Evolutionary conservation across 2,113 vertebrate species (phyloP).

Genomic region (Albula goreensis): DNA sequence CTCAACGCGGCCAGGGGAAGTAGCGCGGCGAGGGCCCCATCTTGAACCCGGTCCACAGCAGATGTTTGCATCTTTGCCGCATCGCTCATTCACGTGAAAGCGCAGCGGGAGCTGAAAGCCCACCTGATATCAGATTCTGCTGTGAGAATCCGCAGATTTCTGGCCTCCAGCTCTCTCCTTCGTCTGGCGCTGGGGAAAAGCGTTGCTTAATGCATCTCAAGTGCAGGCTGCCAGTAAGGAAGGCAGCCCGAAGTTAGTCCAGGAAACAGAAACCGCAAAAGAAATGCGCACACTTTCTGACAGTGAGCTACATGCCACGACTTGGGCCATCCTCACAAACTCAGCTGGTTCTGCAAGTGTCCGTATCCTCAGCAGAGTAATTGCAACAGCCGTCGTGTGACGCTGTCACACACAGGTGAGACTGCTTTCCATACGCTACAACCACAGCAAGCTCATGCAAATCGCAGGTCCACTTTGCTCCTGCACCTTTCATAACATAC

Average conservation of each 20-base stretch:
- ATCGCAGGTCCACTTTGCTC: neutral
- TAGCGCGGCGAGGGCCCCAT: neutral
- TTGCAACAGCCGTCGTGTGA: neutral
- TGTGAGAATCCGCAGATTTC: constrained; percentile 29
- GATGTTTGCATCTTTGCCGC: constrained; percentile 39
- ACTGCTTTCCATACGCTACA: neutral
- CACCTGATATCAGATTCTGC: constrained; percentile 32
- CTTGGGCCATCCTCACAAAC: too few species aligned
- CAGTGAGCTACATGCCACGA: neutral
- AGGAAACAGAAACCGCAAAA: too few species aligned
- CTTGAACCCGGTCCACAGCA: constrained; percentile 11
- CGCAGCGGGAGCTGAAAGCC: constrained; percentile 23
- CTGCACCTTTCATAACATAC: neutral
- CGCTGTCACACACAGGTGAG: neutral
- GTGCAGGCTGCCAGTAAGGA: constrained; percentile 20
- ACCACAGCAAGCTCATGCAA: neutral
- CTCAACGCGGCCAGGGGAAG: neutral
- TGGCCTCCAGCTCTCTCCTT: constrained; percentile 10
- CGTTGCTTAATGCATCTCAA: constrained; percentile 18
- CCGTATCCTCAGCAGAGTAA: neutral
- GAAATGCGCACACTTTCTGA: too few species aligned
- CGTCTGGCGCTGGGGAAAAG: constrained; percentile 22
- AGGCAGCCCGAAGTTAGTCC: too few species aligned
- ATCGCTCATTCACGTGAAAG: constrained; percentile 22
- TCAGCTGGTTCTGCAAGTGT: too few species aligned